Percentiles rank a stretch among this genome's conserved stretches.
These are phyloP conservation scores for Mastomys coucha DNA, from an alignment of 2,113 vertebrate genomes.

Conservation along the genomic window DNA sequence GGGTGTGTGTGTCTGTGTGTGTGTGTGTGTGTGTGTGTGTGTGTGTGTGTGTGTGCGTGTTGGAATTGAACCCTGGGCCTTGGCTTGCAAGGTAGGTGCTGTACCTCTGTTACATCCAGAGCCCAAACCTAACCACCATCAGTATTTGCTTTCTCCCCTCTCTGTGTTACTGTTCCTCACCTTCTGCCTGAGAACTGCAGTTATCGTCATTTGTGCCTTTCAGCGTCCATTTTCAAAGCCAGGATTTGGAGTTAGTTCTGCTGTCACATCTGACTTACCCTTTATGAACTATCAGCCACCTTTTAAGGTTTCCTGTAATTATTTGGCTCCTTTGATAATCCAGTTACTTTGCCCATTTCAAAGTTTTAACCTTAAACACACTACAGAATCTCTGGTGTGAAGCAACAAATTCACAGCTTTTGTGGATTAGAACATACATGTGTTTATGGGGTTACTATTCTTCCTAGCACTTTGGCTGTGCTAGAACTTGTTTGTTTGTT, in stretches of 20 bases:
- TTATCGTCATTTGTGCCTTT: background rate
- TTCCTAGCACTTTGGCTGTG: background rate
- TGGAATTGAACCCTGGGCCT: background rate
- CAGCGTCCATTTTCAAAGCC: background rate
- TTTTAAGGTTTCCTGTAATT: background rate
- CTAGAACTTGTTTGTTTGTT: background rate
- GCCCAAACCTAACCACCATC: background rate
- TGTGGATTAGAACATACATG: background rate
- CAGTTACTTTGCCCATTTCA: background rate
- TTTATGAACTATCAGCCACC: background rate
- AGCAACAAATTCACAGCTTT: background rate
- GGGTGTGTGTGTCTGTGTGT: background rate
- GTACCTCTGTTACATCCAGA: background rate
- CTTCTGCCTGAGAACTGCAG: background rate
- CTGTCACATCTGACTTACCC: background rate
- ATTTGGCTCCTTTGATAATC: background rate
- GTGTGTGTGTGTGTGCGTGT: background rate
- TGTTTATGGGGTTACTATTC: background rate
- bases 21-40: background rate
- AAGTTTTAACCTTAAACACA: background rate
- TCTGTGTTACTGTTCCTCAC: background rate
- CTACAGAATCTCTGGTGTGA: background rate
- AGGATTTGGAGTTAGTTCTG: background rate
- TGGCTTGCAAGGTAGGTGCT: background rate
- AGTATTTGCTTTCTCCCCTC: background rate